A percentile compares a stretch with the other conserved stretches of the same genome.
Conservation (phyloP, 2,113 vertebrate species). For the Pungitius pungitius region DNA sequence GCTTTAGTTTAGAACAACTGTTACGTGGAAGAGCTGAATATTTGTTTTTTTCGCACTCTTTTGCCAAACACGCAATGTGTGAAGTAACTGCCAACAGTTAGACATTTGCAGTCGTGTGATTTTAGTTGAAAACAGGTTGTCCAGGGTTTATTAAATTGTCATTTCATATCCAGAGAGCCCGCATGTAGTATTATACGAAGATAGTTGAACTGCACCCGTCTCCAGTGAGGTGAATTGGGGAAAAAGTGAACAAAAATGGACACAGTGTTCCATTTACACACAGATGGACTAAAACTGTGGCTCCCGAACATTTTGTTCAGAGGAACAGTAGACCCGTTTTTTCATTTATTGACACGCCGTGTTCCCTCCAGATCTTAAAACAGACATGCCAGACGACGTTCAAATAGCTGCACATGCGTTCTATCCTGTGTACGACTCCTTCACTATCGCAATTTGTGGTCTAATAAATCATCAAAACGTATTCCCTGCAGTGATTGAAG, state of each 20-base stretch:
- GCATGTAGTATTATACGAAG: neutral
- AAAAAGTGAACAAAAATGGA: neutral
- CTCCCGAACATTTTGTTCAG: neutral
- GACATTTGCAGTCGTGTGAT: neutral
- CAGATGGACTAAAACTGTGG: neutral
- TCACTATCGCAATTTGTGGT: conserved; percentile 55
- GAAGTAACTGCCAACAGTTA: no score
- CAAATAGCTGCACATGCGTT: conserved; percentile 18
- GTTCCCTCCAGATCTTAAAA: neutral
- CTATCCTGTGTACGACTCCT: conserved; percentile 20
- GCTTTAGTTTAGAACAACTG: neutral
- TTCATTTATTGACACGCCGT: neutral
- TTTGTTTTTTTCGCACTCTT: neutral
- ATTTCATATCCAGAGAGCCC: neutral
- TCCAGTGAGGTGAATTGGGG: neutral
- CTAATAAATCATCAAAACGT: conserved; percentile 49
- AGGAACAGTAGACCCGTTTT: neutral
- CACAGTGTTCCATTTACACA: neutral
- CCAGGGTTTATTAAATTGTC: neutral
- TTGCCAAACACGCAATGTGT: neutral
- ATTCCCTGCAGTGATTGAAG: conserved; percentile 37
- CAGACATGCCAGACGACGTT: conserved; percentile 4
- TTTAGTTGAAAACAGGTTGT: neutral
- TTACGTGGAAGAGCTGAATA: neutral
- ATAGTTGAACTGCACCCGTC: neutral